These are phyloP conservation scores for Madoqua kirkii DNA, from an alignment of 2,113 vertebrate species.

Conservation along the genomic window DNA sequence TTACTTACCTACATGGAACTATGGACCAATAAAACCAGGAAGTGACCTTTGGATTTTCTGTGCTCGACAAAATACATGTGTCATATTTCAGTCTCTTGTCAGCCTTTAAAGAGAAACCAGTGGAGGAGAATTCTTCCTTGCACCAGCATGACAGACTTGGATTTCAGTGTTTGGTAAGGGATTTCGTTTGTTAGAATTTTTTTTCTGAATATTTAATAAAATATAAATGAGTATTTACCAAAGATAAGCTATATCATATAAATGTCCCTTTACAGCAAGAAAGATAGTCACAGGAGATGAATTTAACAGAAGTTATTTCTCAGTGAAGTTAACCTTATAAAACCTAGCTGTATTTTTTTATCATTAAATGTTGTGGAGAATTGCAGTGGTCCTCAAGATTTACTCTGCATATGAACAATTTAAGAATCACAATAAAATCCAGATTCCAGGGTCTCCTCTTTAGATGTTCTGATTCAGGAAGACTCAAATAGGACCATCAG, in stretches of 20 bases:
- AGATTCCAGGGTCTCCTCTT: background rate
- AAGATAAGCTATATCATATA: background rate
- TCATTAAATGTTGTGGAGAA: background rate
- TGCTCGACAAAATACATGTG: background rate
- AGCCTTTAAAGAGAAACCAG: background rate
- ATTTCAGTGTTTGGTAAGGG: background rate
- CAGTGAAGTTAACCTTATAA: background rate
- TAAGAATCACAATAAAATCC: background rate
- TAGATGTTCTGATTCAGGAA: background rate
- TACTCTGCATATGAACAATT: background rate
- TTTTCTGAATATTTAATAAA: constrained; percentile 46
- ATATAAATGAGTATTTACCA: background rate
- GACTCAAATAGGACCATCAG: background rate
- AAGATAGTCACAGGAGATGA: background rate
- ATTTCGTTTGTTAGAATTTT: constrained; percentile 7
- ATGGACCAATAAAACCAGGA: background rate
- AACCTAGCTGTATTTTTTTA: background rate
- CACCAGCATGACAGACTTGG: background rate
- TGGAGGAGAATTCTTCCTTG: background rate
- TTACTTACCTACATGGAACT: background rate
- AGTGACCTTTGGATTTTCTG: background rate
- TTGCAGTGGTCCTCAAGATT: background rate
- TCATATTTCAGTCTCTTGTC: background rate
- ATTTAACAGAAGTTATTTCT: background rate
- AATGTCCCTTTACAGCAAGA: background rate